Conservation (phyloP, 2,888 invertebrate species). For the Eutolmus rufibarbis region DNA sequence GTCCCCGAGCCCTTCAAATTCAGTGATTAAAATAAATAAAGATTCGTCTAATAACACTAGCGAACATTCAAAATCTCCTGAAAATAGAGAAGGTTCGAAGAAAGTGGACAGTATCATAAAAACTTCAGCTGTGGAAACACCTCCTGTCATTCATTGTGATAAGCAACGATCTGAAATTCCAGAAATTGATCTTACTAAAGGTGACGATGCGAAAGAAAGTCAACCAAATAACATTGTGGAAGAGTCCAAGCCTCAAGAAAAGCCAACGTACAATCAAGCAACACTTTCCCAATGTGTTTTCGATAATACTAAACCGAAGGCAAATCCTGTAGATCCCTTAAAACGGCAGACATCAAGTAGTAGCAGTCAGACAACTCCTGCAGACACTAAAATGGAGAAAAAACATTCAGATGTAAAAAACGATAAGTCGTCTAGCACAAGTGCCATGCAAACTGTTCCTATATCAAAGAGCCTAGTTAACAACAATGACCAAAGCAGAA, state of each 20-base stretch:
- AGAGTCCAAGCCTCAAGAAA: neutral
- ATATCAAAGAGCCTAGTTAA: neutral
- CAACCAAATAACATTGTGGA: neutral
- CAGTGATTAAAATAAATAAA: slow-evolving; percentile 41
- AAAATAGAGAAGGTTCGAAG: slow-evolving; percentile 22
- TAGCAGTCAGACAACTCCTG: slow-evolving; percentile 1
- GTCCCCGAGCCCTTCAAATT: neutral
- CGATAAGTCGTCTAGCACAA: slow-evolving; percentile 1
- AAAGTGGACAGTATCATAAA: slow-evolving; percentile 6
- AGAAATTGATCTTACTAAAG: slow-evolving; percentile 46
- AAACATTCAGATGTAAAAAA: slow-evolving; percentile 20
- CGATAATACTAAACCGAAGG: neutral
- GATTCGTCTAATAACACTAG: neutral
- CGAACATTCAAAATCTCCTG: neutral
- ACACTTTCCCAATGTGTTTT: neutral
- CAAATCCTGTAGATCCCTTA: slow-evolving; percentile 15
- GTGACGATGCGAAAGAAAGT: neutral
- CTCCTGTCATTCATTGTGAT: neutral
- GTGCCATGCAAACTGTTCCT: neutral
- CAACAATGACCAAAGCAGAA: slow-evolving; percentile 20
- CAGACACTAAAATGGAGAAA: slow-evolving; percentile 12
- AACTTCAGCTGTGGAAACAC: neutral
- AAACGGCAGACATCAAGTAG: slow-evolving; percentile 38
- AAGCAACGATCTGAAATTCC: slow-evolving; percentile 32
- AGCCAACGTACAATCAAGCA: neutral